phyloP scores from a whole-genome alignment of 2,113 vertebrate genomes.

The Takifugu flavidus region DNA sequence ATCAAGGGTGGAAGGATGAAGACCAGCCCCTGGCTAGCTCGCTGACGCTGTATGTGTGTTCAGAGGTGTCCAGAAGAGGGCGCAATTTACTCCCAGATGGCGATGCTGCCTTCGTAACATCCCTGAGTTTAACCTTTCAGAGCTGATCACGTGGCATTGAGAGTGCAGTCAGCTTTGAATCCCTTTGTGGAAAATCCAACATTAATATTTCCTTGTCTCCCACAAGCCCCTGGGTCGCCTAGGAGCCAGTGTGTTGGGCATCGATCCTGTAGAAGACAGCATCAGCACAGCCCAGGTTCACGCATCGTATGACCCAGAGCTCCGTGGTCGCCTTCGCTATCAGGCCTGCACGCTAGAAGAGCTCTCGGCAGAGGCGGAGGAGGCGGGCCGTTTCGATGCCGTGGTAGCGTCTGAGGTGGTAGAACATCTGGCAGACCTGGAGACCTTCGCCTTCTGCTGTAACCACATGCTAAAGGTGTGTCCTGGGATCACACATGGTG shows the following conservation, averaged over 20 bases:
- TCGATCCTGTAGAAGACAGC: constrained; percentile 91
- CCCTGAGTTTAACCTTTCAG: too few species aligned
- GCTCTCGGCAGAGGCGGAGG: constrained; percentile 68
- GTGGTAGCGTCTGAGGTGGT: constrained; percentile 94
- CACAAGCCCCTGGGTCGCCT: constrained; percentile 89
- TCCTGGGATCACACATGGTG: constrained; percentile 7
- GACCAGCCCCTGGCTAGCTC: too few species aligned
- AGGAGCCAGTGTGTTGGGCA: constrained; percentile 86
- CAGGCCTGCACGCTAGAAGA: constrained; percentile 84
- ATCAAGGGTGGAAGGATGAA: too few species aligned
- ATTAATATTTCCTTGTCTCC: background rate
- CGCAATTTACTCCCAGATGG: too few species aligned
- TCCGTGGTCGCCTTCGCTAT: constrained; percentile 80
- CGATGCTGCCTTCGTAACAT: too few species aligned
- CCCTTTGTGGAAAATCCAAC: too few species aligned
- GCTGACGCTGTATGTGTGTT: too few species aligned
- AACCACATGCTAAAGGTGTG: constrained; percentile 85
- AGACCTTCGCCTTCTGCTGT: constrained; percentile 86
- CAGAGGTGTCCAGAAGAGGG: too few species aligned
- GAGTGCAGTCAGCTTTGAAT: too few species aligned
- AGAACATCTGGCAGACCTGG: constrained; percentile 90
- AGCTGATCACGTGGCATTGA: too few species aligned
- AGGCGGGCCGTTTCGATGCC: constrained; percentile 77
- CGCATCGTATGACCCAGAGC: constrained; percentile 83
- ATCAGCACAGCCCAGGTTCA: constrained; percentile 85